Evolutionary conservation across 2,888 invertebrate genomes (phyloP), one percentile per base, ranked within the genome.

Genomic region (Clistopyga incitator): DNA sequence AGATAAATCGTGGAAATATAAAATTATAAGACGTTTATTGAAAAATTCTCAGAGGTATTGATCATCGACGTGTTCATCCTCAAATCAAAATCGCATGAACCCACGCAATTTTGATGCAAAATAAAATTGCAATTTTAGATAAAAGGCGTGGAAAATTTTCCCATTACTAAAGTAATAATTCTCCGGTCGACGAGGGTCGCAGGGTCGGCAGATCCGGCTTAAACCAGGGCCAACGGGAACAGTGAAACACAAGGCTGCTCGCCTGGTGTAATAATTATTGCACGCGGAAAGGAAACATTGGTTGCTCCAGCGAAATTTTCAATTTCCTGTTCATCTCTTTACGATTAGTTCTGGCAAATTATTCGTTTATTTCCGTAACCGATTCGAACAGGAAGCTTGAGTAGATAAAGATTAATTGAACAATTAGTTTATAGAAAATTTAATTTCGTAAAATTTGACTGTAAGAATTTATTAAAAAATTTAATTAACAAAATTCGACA

Each of bases 211-310:
- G 86, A 85, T 81, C 86, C 85, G 86, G 84, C 81, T 85, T 75
- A 72, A 79, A 13, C 65, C 86, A 87, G 79, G 86, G 86, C 81
- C 86, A 85, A 82, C 86, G 78, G 59, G 85, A 84, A 85, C 80
- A 81, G 78, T 29, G 75, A 72, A 77, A 23, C 50, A 72, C 84
- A 84, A 86, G 85, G 83, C 70, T 81, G 70, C 78, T 78, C 84
- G 29, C 59, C 74, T 18, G 77, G 34, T 47, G 54, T 42, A 52
- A 72, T 54, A 64, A 80, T 83, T 80, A 72, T 83, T 76, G 18
- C 23, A 50, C 50, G 6, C 65, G 68, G 68, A 45, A 76, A 72
- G 77, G 72, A 77, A 78, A 77, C 72, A 75, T 15, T 50, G 38
- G 38, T 38, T 38, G 8, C 10, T 6, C 8, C 38, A 10, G 38